Conservation (phyloP, 2,888 invertebrate genomes). For the Chorisops tibialis region DNA sequence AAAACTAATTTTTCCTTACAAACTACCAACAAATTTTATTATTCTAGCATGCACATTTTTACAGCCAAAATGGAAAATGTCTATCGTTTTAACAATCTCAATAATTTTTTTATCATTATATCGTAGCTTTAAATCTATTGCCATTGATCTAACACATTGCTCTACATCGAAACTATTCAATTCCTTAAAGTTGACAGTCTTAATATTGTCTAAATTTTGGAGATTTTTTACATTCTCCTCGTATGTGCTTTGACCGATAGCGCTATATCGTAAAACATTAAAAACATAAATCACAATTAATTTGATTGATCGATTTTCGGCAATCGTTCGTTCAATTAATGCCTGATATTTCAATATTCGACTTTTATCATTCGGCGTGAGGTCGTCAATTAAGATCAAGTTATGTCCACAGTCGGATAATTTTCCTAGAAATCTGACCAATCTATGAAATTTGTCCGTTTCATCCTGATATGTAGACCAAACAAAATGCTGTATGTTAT, state of each 20-base stretch:
- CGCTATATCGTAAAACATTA: conserved; percentile 37
- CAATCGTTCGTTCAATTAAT: conserved; percentile 14
- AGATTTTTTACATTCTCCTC: conserved; percentile 30
- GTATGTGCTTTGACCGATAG: conserved; percentile 32
- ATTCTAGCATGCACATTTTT: conserved; percentile 46
- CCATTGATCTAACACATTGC: conserved; percentile 43
- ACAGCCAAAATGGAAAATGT: conserved; percentile 43
- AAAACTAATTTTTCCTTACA: background rate
- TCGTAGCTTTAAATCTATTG: conserved; percentile 33
- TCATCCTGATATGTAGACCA: conserved; percentile 37
- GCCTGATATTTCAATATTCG: conserved; percentile 39
- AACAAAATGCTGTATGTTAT: conserved; percentile 42
- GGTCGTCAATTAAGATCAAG: conserved; percentile 46
- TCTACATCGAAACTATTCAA: conserved; percentile 39
- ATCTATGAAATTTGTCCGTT: conserved; percentile 28
- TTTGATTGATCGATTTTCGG: conserved; percentile 24
- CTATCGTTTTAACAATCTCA: conserved; percentile 40
- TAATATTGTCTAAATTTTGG: conserved; percentile 35
- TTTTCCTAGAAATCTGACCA: conserved; percentile 31
- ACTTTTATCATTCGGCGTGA: conserved; percentile 37
- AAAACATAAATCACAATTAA: conserved; percentile 44
- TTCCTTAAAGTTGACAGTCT: conserved; percentile 39
- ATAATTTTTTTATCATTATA: conserved; percentile 36
- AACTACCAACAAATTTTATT: background rate
- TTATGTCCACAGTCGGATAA: conserved; percentile 46